phyloP scores from a whole-genome alignment of 2,113 vertebrate species.

The Fregetta grallaria region DNA sequence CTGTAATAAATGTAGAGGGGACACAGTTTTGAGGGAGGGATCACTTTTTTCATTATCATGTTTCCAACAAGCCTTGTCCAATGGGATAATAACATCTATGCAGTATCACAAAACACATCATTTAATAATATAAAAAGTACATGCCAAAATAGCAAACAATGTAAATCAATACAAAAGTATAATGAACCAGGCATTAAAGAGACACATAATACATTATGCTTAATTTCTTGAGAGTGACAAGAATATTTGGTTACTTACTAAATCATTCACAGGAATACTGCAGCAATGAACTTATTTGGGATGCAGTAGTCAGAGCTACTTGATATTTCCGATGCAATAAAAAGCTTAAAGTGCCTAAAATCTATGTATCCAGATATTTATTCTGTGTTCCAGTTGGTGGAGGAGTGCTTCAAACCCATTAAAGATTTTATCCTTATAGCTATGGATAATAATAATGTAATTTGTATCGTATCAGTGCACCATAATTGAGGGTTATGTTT shows the following conservation, averaged over 20 bases:
- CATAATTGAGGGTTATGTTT: background rate
- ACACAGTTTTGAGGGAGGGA: background rate
- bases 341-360: background rate
- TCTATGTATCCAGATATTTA: background rate
- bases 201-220: background rate
- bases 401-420: background rate
- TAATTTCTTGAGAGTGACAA: background rate
- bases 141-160: background rate
- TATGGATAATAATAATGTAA: background rate
- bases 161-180: background rate
- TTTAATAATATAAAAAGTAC: background rate
- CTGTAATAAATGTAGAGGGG: background rate
- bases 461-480: background rate
- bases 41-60: background rate
- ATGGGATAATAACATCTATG: background rate
- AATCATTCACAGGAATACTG: background rate
- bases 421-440: background rate
- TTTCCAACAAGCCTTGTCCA: background rate
- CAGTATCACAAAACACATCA: background rate
- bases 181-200: background rate
- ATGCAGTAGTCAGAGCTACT: background rate
- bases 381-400: background rate
- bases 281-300: background rate
- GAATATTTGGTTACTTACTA: background rate
- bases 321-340: background rate